Evolutionary conservation across 2,797 vertebrate species (phyloP).

Genomic region (Yasuhikotakia modesta): DNA sequence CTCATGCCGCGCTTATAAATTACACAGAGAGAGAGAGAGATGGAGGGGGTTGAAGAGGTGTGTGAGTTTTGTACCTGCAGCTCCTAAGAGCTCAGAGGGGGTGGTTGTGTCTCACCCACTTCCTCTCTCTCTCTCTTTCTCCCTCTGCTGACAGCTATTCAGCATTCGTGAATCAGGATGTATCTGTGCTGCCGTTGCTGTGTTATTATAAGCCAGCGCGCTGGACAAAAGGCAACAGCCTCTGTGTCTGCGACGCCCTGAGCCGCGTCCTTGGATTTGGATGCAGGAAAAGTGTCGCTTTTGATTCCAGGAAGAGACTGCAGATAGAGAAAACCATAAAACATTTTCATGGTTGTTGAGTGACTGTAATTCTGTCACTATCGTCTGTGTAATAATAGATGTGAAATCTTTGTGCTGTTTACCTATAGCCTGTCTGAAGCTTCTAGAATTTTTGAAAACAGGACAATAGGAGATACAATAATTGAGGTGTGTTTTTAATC

Average conservation of each 20-base stretch:
- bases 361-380: not conserved
- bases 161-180: constrained; percentile 60
- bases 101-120: constrained; percentile 54
- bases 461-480: not conserved
- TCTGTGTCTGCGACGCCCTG: not conserved
- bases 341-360: not conserved
- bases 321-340: constrained; percentile 27
- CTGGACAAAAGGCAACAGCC: constrained; percentile 41
- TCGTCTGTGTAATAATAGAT: constrained; percentile 5
- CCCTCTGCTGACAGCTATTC: constrained; percentile 67
- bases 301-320: constrained; percentile 27
- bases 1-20: constrained; percentile 54
- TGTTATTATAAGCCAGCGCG: constrained; percentile 50
- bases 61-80: constrained; percentile 59
- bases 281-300: constrained; percentile 1
- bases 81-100: constrained; percentile 36
- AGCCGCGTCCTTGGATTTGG: constrained; percentile 29
- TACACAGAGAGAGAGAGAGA: constrained; percentile 35
- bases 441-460: not conserved
- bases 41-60: constrained; percentile 53
- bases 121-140: constrained; percentile 8
- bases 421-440: not conserved
- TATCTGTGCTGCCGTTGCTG: constrained; percentile 47
- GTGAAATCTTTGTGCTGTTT: constrained; percentile 10
- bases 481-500: not conserved